Evolutionary conservation across 2,797 vertebrate species (phyloP), one percentile per base, ranked within the genome.

Genomic region (Ceyx erithaca): DNA sequence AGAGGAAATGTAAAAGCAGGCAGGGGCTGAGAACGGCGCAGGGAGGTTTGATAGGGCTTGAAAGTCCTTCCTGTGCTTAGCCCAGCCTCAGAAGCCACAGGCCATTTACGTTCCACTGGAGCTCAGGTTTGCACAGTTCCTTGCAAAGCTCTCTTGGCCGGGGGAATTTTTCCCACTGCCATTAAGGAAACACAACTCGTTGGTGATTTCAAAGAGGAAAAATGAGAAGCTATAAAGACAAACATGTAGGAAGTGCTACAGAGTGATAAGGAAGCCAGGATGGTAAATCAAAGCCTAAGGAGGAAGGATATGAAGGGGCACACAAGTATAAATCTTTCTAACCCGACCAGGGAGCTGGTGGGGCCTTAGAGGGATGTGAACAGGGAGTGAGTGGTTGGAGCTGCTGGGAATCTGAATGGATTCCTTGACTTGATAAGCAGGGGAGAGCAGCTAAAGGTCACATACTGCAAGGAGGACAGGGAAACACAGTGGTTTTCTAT

Each of bases 241-340:
- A 83, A 71, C 69, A 9, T n/a, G 69, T 80, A 92, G 93, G 92
- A 96, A 94, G 84, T 85, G 90, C 79, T 90, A 40, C 0, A 46
- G 84, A 85, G 87, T 43, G 90, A 94, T 92, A 93, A 94, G 95
- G 89, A 91, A 93, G 67, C 84, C 81, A 57, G 57, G 64, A 22
- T 83, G 94, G 94, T 96, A 96, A 96, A 95, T 94, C 92, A 94
- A 80, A 90, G 90, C 75, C 62, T 19, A 25, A 76, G 77, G 94
- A 96, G 90, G 95, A 94, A 95, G 90, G 95, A 87, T 55, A 22
- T 52, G 87, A 78, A 76, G 88, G 86, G 79, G 86, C 86, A 94
- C 22, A 7, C 17, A 48, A 63, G 15, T 52, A 87, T 96, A 94
- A 96, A 96, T 96, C 94, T 94, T 78, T 89, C 88, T 76, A 52